Conservation (phyloP, 1,140 invertebrate genomes). For the Thaumatotibia leucotreta region DNA sequence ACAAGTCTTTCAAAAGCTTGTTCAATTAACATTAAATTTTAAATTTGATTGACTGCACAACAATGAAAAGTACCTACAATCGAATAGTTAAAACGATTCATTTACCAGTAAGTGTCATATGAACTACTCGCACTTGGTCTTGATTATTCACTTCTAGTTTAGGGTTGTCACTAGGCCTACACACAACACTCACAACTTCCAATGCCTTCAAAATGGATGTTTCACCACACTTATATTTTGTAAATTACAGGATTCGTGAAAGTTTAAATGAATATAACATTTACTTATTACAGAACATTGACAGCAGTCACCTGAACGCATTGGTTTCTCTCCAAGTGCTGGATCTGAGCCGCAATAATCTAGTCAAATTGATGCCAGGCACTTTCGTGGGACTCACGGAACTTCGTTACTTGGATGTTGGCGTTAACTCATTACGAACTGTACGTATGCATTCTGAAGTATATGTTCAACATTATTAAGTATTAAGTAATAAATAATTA, state of each 20-base stretch:
- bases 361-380: constrained; percentile 87
- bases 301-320: constrained; percentile 80
- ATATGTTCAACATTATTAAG: not conserved
- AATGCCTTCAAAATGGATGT: no score
- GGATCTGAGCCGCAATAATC: constrained; percentile 90
- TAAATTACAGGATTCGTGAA: no score
- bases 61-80: no score
- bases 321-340: constrained; percentile 83
- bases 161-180: no score
- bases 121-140: no score
- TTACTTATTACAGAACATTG: constrained; percentile 75
- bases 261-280: no score
- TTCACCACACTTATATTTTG: no score
- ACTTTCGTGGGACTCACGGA: constrained; percentile 85
- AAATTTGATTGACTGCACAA: not conserved
- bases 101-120: no score
- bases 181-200: no score
- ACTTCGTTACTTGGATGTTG: constrained; percentile 86
- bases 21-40: not conserved
- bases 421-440: constrained; percentile 90
- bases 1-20: not conserved
- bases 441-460: constrained; percentile 74
- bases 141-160: no score
- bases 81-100: no score
- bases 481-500: no score